Evolutionary conservation across 2,797 vertebrate genomes (phyloP), one percentile per base, ranked within the genome.

Genomic region (Falco berigora): DNA sequence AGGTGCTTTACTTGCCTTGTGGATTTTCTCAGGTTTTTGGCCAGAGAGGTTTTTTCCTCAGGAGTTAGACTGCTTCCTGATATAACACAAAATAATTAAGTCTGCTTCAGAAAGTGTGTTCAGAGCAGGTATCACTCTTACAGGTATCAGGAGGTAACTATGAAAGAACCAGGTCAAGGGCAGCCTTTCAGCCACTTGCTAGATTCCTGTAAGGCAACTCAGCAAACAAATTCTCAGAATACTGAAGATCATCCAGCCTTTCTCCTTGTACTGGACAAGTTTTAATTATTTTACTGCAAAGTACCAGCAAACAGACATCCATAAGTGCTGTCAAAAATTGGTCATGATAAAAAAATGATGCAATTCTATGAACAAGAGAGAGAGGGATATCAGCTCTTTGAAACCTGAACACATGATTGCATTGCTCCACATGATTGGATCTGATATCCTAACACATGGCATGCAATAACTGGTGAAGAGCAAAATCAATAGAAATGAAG

Each of bases 131-230:
- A 53, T 69, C 59, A 28, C 19, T 73, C 32, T 76, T 34, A 50
- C 4, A 25, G 0, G 0, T 36, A 47, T 9, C 34, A 47, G 19
- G 15, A 69, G 8, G 4, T 27, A 62, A 58, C 22, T 58, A 20
- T 28, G 19, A 46, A 24, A 89, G 42, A 87, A 64, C 0, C 2
- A 61, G 49, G 18, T 44, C 30, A 61, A 52, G 6, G 16, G 13
- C 27, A 78, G 27, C 3, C 16, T 88, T 91, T 92, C 38, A 69
- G 5, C 19, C 28, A 20, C 28, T 53, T 46, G 4, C 8, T 23
- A 84, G 12, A 76, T 78, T 84, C 52, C 30, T 16, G 12, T 42
- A 58, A 82, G 16, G 14, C 13, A 84, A 53, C 6, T 53, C 28
- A 61, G 34, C 1, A 14, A 77, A 80, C 20, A 85, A 83, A 36